phyloP scores from a whole-genome alignment of 1,140 invertebrate genomes.

The Drosophila setifemur region DNA sequence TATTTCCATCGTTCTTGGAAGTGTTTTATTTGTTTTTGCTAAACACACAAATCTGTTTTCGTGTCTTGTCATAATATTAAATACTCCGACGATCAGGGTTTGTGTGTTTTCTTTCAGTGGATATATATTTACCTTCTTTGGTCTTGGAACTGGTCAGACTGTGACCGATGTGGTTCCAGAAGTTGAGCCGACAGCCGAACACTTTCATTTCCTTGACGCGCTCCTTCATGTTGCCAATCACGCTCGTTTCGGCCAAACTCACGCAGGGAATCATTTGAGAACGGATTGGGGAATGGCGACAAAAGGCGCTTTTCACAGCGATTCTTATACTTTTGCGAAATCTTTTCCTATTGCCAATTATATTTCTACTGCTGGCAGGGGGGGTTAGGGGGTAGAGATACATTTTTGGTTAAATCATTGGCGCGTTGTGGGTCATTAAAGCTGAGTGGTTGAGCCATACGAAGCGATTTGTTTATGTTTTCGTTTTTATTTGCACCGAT shows the following conservation, averaged over 20 bases:
- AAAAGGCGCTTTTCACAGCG: slow-evolving; percentile 12
- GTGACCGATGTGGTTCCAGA: slow-evolving; percentile 82
- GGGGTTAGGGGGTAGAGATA: slow-evolving; percentile 2
- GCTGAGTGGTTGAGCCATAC: slow-evolving; percentile 11
- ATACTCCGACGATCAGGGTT: too few relatives aligned
- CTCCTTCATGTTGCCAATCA: slow-evolving; percentile 82
- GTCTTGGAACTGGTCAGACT: slow-evolving; percentile 81
- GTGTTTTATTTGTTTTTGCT: too few relatives aligned
- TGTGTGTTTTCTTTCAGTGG: too few relatives aligned
- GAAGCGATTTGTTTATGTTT: slow-evolving; percentile 27
- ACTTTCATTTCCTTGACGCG: slow-evolving; percentile 83
- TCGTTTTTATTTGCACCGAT: slow-evolving; percentile 8
- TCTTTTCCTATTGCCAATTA: slow-evolving; percentile 8
- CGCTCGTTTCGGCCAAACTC: slow-evolving; percentile 82
- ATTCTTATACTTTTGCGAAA: slow-evolving; percentile 29
- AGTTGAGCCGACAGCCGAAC: slow-evolving; percentile 82
- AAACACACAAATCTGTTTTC: not conserved
- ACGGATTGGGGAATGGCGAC: slow-evolving; percentile 8
- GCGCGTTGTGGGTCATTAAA: slow-evolving; percentile 7
- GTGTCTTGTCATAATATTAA: too few relatives aligned
- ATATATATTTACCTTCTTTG: slow-evolving; percentile 71
- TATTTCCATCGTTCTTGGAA: too few relatives aligned
- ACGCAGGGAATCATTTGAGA: slow-evolving; percentile 82
- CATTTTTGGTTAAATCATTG: slow-evolving; percentile 25
- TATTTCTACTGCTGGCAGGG: slow-evolving; percentile 18